Evolutionary conservation across 2,113 vertebrate species (phyloP), one percentile per base, ranked within the genome.

Genomic region (Elanus axillaris): DNA sequence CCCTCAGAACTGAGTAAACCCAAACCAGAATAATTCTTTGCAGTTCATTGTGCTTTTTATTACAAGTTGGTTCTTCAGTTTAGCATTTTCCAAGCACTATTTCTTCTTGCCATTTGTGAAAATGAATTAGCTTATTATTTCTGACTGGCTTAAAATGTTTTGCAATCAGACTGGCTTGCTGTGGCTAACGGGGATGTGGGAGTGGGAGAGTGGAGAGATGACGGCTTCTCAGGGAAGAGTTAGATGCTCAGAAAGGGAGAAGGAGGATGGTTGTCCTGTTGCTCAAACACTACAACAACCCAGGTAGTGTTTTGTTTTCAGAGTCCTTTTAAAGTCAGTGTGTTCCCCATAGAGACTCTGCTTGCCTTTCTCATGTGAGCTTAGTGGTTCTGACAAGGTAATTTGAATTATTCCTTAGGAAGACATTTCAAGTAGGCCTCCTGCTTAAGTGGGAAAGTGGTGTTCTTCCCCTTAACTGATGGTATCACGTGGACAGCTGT

Each of bases 401-500:
- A 38, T 9, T 29, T 6, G 72, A 32, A 23, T 86, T 40, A 29
- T 31, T 94, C 18, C 26, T n/a, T 55, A 40, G 58, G 48, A 40
- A 2, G 11, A 63, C 48, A 23, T 78, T 58, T 43, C 69, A 47
- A 19, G 3, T n/a, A 71, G 52, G 48, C 45, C 50, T 67, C 23
- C 80, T 77, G 1, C 64, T 55, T n/a, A 16, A 55, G 34, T 26
- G 84, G 60, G 67, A 7, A 40, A 13, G 42, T 58, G 86, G 5
- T 32, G 88, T 78, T 93, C 48, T 96, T 62, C 56, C 58, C 98
- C 99, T 99, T 99, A 97, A 99, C 98, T 74, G 27, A 7, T 25
- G 43, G 92, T 23, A 59, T 94, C 98, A 99, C 99, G 99, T 99
- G 87, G 99, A 99, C 98, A 99, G 99, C 98, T 99, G 99, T 95